Base-by-base conservation (phyloP, 1,140 invertebrate genomes). In the Solenopsis invicta region DNA sequence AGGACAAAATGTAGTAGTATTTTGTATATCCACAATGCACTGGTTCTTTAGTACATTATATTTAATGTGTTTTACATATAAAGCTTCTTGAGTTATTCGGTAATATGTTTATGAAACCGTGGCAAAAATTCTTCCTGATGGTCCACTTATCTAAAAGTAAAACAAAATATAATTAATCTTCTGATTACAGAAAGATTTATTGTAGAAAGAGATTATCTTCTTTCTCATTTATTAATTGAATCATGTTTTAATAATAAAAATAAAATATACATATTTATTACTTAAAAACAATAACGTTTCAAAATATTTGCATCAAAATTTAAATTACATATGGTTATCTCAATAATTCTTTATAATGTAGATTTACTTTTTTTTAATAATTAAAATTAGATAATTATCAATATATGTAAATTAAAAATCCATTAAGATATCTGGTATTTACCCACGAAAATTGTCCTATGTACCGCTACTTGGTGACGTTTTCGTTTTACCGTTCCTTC, bases 71-170 rank as follows among this genome's bases (percentile, higher is more conserved):
- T 80, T 92, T 90, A 93, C 90, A 94, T 91, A 90, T 93, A 93
- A 94, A 94, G 93, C 94, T 92, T 94, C 89, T 91, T 86, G 75
- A 82, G 50, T 92, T 92, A 89, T 41, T 92, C 89, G 85, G 86
- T 90, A 94, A 91, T 92, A 92, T 86, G 69, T 87, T 91, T 87
- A 90, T 88, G 88, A 88, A 87, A 64, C 90, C 81, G 87, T 90
- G 86, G 80, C 82, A 74, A 91, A 86, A 71, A 21, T 48, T 34
- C 34, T 89, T 88, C 64, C 37, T 45, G 78, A 75, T 87, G 89
- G 85, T 92, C 90, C 89, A 85, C 89, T 69, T 93, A 91, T 85
- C 93, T 93, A 88, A 48, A 93, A 93, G 24, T 18, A 37, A 62
- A 50, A 84, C 67, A 37, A 87, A 45, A 59, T 71, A 34, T 16